These are phyloP conservation scores for Spicauda simplicius DNA, from an alignment of 2,888 invertebrate genomes.

Conservation along the genomic window DNA sequence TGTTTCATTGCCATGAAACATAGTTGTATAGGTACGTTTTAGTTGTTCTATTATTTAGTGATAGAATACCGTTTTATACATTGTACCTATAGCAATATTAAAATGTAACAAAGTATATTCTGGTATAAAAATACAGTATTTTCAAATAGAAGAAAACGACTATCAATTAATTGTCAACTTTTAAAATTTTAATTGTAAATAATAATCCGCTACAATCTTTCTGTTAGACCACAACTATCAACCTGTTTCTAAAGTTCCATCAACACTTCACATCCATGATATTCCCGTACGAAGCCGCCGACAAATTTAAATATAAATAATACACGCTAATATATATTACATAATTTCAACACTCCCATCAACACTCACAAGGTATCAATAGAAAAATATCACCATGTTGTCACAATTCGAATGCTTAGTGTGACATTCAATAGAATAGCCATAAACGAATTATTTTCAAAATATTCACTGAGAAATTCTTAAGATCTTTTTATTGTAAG, in stretches of 20 bases:
- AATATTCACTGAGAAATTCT: too few species aligned
- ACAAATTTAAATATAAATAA: constrained; percentile 23
- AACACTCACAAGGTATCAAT: not conserved
- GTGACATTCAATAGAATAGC: not conserved
- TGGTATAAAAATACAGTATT: too few species aligned
- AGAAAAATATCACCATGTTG: constrained; percentile 20
- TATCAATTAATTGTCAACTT: too few species aligned
- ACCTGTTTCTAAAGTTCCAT: constrained; percentile 60
- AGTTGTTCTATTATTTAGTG: too few species aligned
- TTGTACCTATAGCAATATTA: too few species aligned
- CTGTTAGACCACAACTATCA: constrained; percentile 51
- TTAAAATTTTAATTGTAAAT: too few species aligned
- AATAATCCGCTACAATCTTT: not conserved
- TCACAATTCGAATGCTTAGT: constrained; percentile 5
- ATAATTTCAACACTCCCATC: constrained; percentile 1
- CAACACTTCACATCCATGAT: constrained; percentile 57
- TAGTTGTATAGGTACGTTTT: too few species aligned
- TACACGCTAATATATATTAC: constrained; percentile 10
- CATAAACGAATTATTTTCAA: not conserved
- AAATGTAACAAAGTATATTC: too few species aligned
- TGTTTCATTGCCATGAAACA: too few species aligned
- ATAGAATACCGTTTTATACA: too few species aligned
- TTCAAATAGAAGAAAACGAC: too few species aligned
- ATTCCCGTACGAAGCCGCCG: constrained; percentile 32
- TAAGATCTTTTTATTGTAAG: too few species aligned